Conservation (phyloP, 1,140 invertebrate genomes). For the Neotoxoptera formosana region DNA sequence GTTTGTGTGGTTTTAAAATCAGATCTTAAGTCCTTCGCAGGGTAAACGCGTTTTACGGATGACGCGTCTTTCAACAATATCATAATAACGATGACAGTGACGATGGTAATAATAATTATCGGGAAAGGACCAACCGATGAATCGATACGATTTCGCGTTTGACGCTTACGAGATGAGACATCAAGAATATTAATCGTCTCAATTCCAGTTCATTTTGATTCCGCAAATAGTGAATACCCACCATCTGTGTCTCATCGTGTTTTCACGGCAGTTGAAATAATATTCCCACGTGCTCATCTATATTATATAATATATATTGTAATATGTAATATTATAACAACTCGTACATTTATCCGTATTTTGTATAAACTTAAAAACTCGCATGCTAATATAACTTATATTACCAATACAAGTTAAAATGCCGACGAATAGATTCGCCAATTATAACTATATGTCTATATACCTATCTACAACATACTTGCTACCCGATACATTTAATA, state of each 20-base stretch:
- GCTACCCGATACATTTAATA: background rate
- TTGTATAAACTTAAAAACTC: no score
- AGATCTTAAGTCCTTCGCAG: background rate
- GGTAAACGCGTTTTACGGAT: no score
- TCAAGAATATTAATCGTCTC: background rate
- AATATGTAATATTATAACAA: no score
- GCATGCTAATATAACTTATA: background rate
- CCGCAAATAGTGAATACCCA: background rate
- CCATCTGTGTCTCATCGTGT: background rate
- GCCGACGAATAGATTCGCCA: background rate
- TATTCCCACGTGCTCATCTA: background rate
- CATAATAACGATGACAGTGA: background rate
- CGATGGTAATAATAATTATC: background rate
- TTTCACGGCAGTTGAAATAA: background rate
- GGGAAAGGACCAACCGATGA: background rate
- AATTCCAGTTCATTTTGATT: background rate
- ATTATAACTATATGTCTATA: background rate
- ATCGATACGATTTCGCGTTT: background rate
- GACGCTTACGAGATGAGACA: background rate
- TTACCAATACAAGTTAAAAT: background rate
- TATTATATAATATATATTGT: no score
- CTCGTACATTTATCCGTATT: no score
- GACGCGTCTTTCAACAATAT: background rate
- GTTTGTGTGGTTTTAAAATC: background rate
- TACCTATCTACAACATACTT: no score